Evolutionary conservation across 1,140 invertebrate species (phyloP), one percentile per base, ranked within the genome.

Genomic region (Drosophila navojoa): DNA sequence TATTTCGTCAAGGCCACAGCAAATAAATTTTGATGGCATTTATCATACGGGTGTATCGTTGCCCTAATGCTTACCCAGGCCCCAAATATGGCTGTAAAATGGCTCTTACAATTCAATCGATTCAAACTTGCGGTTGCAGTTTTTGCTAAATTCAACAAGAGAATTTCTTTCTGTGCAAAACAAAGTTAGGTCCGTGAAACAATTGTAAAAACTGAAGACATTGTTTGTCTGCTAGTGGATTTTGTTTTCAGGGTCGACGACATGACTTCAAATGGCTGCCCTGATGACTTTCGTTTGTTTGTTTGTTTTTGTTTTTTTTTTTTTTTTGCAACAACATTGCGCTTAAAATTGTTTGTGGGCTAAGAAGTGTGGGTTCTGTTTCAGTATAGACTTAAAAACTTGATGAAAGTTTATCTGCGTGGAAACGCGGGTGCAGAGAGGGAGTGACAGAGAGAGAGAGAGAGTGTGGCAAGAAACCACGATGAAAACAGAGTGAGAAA

Each of bases 391-490:
- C 66, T 62, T 69, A 60, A 44, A 63, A 70, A 82, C 81, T 86
- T 86, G 84, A 79, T 84, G 64, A 89, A 79, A 89, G 82, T 86
- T 86, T 86, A 73, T 79, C 68, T 66, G 79, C 27, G 42, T 19
- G 35, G 35, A 38, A 38, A 7, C 35, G 32, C 35, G 35, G 10
- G 2, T 9, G 9, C 32, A 35, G 32, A 9, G 32, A 29, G 4
- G n/a, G n/a, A n/a, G n/a, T n/a, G n/a, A n/a, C n/a, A 5, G 7
- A 7, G 7, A 32, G 35, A 38, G 35, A 9, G 22, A 10, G 32
- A 63, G 25, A 40, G 53, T 19, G 35, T 1, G 22, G 27, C 45
- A 27, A 52, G 50, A 57, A 58, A 50, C 15, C n/a, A 15, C 52
- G 15, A 72, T 47, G 35, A 42, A 44, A 59, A 16, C 40, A 19